A percentile compares a stretch with the other conserved stretches of the same genome.
Evolutionary conservation across 2,888 invertebrate species (phyloP).

Genomic region (Caenorhabditis sp.): DNA sequence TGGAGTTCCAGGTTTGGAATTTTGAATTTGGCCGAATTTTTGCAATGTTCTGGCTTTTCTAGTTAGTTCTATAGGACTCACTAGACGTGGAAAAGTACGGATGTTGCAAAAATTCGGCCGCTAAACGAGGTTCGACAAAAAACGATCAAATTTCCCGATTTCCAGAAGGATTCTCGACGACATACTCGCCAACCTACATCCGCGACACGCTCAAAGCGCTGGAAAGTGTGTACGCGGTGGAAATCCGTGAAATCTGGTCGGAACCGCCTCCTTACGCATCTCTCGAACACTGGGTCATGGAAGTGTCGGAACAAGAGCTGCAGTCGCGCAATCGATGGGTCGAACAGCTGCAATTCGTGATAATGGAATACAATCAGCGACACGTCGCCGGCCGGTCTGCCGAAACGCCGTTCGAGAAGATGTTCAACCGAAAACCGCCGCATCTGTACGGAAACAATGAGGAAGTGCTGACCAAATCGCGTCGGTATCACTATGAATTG

Average conservation of each 20-base stretch:
- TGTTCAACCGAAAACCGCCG: slow-evolving; percentile 65
- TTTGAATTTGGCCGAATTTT: too few species aligned
- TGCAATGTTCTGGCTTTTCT: too few species aligned
- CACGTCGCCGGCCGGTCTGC: neutral
- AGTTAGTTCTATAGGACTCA: too few species aligned
- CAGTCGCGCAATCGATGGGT: slow-evolving; percentile 63
- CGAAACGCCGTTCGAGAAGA: slow-evolving; percentile 45
- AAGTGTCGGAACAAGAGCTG: slow-evolving; percentile 47
- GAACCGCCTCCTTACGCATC: slow-evolving; percentile 57
- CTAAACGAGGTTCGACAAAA: too few species aligned
- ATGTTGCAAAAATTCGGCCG: too few species aligned
- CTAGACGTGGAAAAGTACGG: too few species aligned
- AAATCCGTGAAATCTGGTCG: slow-evolving; percentile 65
- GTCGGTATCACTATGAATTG: slow-evolving; percentile 24
- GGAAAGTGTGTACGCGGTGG: slow-evolving; percentile 49
- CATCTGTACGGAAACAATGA: slow-evolving; percentile 42
- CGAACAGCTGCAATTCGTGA: slow-evolving; percentile 60
- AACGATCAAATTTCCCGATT: too few species aligned
- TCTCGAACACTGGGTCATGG: slow-evolving; percentile 48
- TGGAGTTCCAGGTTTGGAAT: too few species aligned
- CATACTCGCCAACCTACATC: slow-evolving; percentile 51
- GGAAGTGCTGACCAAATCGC: too few species aligned
- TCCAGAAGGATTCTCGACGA: slow-evolving; percentile 65
- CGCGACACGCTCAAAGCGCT: slow-evolving; percentile 60
- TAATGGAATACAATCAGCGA: slow-evolving; percentile 67